Evolutionary conservation across 1,140 invertebrate genomes (phyloP).

Genomic region (Camponotus pennsylvanicus): DNA sequence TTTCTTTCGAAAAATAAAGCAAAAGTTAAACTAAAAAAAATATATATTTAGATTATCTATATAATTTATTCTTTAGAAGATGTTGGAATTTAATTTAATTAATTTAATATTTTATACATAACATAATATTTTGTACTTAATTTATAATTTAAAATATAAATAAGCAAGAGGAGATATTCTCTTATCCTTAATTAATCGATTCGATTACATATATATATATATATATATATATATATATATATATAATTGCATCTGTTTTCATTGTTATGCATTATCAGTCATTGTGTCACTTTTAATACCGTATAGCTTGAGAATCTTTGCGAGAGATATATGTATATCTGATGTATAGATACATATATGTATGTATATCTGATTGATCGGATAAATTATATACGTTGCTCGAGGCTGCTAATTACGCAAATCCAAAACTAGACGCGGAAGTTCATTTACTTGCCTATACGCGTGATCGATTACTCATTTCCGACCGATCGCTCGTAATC

Average conservation of each 20-base stretch:
- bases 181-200: not conserved
- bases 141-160: not conserved
- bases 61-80: too few relatives aligned
- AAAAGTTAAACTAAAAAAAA: too few relatives aligned
- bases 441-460: slow-evolving; percentile 12
- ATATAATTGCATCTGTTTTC: not conserved
- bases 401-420: slow-evolving; percentile 29
- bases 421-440: slow-evolving; percentile 30
- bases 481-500: slow-evolving; percentile 28
- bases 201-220: not conserved
- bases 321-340: too few relatives aligned
- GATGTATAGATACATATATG: not conserved
- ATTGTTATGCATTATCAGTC: not conserved
- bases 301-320: slow-evolving; percentile 1
- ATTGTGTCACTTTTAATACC: not conserved
- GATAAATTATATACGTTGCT: slow-evolving; percentile 17
- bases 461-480: slow-evolving; percentile 15
- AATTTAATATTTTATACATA: not conserved
- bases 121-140: too few relatives aligned
- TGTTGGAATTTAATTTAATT: not conserved
- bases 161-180: not conserved
- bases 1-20: too few relatives aligned
- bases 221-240: too few relatives aligned
- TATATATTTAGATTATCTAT: too few relatives aligned
- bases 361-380: not conserved